Conservation (phyloP, 2,113 vertebrate genomes). For the Platichthys stellatus region DNA sequence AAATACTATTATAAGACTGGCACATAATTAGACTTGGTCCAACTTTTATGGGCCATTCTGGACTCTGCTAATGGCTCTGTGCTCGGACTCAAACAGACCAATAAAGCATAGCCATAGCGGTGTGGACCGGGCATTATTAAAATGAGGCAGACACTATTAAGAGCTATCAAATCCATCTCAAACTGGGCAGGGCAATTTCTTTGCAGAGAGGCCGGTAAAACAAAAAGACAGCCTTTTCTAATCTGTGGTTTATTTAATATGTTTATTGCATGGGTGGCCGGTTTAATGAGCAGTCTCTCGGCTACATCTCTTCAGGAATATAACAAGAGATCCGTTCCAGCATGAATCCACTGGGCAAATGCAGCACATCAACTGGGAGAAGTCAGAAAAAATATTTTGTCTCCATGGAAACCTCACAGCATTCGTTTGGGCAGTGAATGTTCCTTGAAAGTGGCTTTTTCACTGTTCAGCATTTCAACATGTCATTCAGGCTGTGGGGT, state of each 20-base stretch:
- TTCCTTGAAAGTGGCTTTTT: conserved; percentile 53
- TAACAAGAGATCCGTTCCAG: conserved; percentile 49
- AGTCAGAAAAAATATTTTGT: conserved; percentile 55
- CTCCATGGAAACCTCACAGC: conserved; percentile 54
- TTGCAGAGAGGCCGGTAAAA: conserved; percentile 55
- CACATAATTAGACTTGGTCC: conserved; percentile 79
- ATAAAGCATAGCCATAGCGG: conserved; percentile 73
- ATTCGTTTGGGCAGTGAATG: conserved; percentile 41
- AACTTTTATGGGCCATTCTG: conserved; percentile 81
- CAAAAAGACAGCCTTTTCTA: conserved; percentile 68
- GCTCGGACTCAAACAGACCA: conserved; percentile 80
- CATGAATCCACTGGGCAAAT: conserved; percentile 40
- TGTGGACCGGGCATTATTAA: conserved; percentile 69
- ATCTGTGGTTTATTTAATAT: conserved; percentile 74
- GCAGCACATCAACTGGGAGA: conserved; percentile 40
- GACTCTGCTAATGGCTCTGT: conserved; percentile 76
- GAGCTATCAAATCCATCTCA: conserved; percentile 76
- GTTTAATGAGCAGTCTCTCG: conserved; percentile 71
- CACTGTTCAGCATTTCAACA: conserved; percentile 47
- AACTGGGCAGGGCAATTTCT: conserved; percentile 63
- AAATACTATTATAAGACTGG: conserved; percentile 67
- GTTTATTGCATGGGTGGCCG: conserved; percentile 77
- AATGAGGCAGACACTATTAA: conserved; percentile 79
- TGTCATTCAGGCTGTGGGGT: conserved; percentile 43
- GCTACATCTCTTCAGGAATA: conserved; percentile 57